Evolutionary conservation across 2,797 vertebrate species (phyloP).

Genomic region (Bucorvus abyssinicus): DNA sequence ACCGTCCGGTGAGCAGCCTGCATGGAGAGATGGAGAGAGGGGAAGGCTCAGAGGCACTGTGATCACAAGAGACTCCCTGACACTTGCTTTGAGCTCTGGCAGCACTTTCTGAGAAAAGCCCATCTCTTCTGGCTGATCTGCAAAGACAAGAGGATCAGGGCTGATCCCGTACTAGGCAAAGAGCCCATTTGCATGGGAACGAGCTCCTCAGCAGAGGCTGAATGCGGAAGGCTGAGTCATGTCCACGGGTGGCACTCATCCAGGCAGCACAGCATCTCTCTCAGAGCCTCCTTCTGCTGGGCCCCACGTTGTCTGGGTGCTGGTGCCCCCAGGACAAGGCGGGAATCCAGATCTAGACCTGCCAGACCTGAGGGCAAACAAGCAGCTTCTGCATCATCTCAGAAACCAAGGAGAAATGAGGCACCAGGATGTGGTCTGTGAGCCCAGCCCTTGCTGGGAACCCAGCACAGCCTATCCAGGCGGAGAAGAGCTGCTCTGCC

Average conservation of each 20-base stretch:
- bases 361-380: neutral
- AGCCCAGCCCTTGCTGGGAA: rapidly evolving
- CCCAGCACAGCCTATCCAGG: neutral
- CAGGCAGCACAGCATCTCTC: rapidly evolving
- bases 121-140: neutral
- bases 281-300: neutral
- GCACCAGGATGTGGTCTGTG: neutral
- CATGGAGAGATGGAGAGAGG: neutral
- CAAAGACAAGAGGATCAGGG: neutral
- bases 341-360: neutral
- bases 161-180: neutral
- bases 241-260: neutral
- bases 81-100: neutral
- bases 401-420: neutral
- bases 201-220: neutral
- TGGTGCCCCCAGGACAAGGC: neutral
- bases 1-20: rapidly evolving
- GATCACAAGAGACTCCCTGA: neutral
- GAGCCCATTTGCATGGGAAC: neutral
- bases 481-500: neutral
- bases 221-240: neutral
- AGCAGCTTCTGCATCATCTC: neutral
- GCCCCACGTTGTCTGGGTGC: no score
- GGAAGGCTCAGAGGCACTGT: neutral
- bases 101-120: neutral